Evolutionary conservation across 2,797 vertebrate species (phyloP), one percentile per base, ranked within the genome.

Genomic region (Tragopan temminckii): DNA sequence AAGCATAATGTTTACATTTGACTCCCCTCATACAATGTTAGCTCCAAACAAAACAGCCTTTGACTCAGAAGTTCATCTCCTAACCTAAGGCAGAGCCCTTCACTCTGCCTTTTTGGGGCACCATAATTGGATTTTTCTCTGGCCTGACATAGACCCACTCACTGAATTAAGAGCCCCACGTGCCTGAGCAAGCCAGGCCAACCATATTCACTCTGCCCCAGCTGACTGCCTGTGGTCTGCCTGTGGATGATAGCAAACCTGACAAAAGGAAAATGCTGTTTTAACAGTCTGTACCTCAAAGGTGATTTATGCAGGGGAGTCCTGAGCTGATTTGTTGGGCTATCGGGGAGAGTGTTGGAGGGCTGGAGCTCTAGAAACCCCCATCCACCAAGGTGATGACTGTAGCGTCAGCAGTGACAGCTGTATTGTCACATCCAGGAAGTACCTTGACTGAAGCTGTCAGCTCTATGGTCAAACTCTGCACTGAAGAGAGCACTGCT

Each of bases 1-100:
- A 92, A 89, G 46, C 15, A 1, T 24, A 48, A 61, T 79, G 74
- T 79, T 89, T 91, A 25, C 40, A 31, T 89, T 84, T 84, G 63
- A 91, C 63, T 84, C 59, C 40, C 74, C 45, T 76, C 48, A 84
- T 81, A 67, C 35, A 46, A 57, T 2, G 0, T n/a, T 55, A 85
- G 9, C 50, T 91, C 63, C 62, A 89, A 93, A 85, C 35, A 84
- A 91, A 94, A 92, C 80, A 86, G 77, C 80, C 52, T 94, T 86
- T 85, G 74, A 80, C 80, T 94, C 0, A 0, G 66, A 63, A 67
- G 27, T n/a, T 88, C 18, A 19, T 18, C 67, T 67, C 52, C 50
- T 0, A 0, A 59, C 13, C 36, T 67, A 64, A 80, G 5, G 46
- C 38, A 67, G 36, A 66, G 35, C 33, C 36, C 52, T 89, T 88